Evolutionary conservation across 2,113 vertebrate species (phyloP), one percentile per base, ranked within the genome.

Genomic region (Phrynosoma blainvillii): DNA sequence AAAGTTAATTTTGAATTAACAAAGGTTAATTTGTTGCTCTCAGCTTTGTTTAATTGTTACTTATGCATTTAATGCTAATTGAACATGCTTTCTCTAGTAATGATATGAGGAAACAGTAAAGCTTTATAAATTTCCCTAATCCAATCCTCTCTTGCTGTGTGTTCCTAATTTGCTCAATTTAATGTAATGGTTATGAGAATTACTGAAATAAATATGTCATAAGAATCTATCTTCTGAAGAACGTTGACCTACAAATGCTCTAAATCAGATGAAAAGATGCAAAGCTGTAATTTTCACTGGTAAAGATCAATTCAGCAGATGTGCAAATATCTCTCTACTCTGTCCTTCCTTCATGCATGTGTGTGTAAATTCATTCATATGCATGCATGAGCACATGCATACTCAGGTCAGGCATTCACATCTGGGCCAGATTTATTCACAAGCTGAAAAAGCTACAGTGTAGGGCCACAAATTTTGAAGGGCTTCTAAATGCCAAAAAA

Each of bases 1-100:
- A 92, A 95, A 90, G 78, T 92, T 75, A 88, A 79, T 85, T 92
- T 90, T 91, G 94, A 94, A 82, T 93, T 89, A 52, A 86, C 92
- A 93, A 94, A 84, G 74, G 85, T 94, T 95, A 85, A 93, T 94
- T 93, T 95, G 25, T 88, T 92, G 79, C 93, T 89, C 91, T 95
- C 66, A 85, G 73, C 36, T 92, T 91, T 93, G 56, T 90, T 96
- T 96, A 95, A 96, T 95, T 95, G 86, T 90, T 95, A 91, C 87
- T 93, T 95, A 93, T 94, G 83, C 81, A 89, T 93, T 94, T 94
- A 92, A 91, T 93, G 74, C 59, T 94, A 96, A 95, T 95, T 93
- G 96, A 94, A 79, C 12, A 87, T 89, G 86, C 40, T 88, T 95
- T 92, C 84, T 77, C 91, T 90, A 91, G 88, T 88, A 93, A 92